These are phyloP conservation scores for Microplitis manilae DNA, from an alignment of 2,888 invertebrate genomes.

Conservation along the genomic window DNA sequence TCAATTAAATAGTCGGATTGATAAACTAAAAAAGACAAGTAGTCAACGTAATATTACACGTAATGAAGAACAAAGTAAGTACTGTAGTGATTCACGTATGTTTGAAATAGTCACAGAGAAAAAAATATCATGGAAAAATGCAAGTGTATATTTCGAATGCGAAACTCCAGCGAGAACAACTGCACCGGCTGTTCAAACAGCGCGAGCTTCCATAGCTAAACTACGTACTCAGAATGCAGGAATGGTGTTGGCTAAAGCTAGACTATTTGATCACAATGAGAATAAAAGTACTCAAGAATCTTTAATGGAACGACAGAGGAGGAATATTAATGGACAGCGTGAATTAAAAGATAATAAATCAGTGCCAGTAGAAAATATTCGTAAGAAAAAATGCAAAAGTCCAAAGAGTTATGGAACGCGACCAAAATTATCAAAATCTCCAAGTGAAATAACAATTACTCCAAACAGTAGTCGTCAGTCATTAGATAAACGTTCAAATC, in stretches of 20 bases:
- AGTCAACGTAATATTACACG: constrained; percentile 57
- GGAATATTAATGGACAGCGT: constrained; percentile 17
- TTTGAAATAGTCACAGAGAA: constrained; percentile 42
- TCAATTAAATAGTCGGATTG: constrained; percentile 62
- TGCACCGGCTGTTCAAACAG: constrained; percentile 72
- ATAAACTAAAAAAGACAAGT: constrained; percentile 63
- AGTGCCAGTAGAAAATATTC: constrained; percentile 37
- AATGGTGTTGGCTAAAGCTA: constrained; percentile 85
- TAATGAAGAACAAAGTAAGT: background rate
- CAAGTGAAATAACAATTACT: constrained; percentile 48
- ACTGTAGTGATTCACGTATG: background rate
- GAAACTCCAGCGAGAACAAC: constrained; percentile 54
- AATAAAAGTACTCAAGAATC: constrained; percentile 39
- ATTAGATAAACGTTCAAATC: constrained; percentile 44
- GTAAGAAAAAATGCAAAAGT: constrained; percentile 46
- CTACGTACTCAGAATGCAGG: constrained; percentile 84
- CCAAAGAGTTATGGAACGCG: constrained; percentile 49
- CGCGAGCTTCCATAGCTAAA: constrained; percentile 82
- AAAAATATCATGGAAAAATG: constrained; percentile 73
- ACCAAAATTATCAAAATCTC: constrained; percentile 45
- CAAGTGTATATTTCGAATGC: constrained; percentile 74
- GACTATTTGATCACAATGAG: constrained; percentile 77
- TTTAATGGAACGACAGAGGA: constrained; percentile 33
- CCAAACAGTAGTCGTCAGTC: constrained; percentile 39
- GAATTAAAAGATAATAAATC: constrained; percentile 28